Percentiles rank a stretch among this genome's conserved stretches.
Evolutionary conservation across 2,797 vertebrate species (phyloP).

Genomic region (Melanotaenia boesemani): DNA sequence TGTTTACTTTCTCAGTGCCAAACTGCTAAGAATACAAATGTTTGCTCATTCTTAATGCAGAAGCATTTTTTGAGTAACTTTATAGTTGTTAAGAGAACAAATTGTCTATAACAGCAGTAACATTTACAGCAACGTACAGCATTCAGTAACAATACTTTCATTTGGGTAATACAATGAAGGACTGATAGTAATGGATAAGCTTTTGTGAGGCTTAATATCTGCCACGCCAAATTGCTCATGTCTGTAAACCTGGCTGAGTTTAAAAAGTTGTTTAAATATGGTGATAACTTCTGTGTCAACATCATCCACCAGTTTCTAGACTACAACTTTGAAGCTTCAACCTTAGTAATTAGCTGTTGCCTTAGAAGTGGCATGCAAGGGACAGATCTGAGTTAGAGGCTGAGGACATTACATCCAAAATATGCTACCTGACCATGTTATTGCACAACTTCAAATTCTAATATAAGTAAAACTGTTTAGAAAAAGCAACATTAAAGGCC

Average conservation of each 20-base stretch:
- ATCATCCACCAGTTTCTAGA: neutral
- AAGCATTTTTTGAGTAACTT: neutral
- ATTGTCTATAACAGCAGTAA: neutral
- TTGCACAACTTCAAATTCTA: neutral
- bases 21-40: constrained; percentile 13
- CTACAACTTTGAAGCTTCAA: neutral
- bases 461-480: neutral
- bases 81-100: neutral
- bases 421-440: neutral
- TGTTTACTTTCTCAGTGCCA: constrained; percentile 8
- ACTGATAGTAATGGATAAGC: neutral
- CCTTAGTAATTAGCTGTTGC: neutral
- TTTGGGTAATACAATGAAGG: neutral
- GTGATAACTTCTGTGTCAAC: too few relatives aligned
- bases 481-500: neutral
- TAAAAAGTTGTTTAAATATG: neutral
- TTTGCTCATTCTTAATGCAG: neutral
- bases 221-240: neutral
- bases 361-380: neutral
- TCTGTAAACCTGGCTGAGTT: neutral
- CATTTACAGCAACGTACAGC: neutral
- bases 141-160: neutral
- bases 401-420: too few relatives aligned
- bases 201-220: neutral
- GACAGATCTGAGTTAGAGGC: neutral